Evolutionary conservation across 2,113 vertebrate genomes (phyloP).

Genomic region (Zootoca vivipara): DNA sequence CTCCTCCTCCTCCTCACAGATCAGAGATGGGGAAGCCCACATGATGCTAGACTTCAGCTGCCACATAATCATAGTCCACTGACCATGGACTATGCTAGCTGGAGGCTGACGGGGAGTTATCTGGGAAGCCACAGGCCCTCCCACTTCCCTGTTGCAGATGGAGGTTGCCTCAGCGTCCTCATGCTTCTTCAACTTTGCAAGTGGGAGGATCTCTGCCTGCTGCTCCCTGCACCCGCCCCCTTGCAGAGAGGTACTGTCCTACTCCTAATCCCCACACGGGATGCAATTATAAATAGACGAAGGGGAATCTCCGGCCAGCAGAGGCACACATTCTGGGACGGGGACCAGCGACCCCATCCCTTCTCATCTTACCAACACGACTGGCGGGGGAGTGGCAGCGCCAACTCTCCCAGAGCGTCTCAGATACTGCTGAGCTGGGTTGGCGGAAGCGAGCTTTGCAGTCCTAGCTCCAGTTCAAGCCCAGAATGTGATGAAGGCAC

Average conservation of each 20-base stretch:
- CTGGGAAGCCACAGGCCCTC: too few species aligned
- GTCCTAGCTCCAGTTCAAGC: neutral
- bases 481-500: neutral
- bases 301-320: constrained; percentile 16
- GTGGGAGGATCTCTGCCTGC: neutral
- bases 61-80: neutral
- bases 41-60: neutral
- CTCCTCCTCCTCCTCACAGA: neutral
- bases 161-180: neutral
- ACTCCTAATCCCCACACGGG: neutral
- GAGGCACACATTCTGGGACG: neutral
- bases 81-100: neutral
- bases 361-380: constrained; percentile 33
- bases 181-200: neutral
- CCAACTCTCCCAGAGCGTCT: neutral
- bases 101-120: neutral
- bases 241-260: neutral
- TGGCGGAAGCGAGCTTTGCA: neutral
- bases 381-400: neutral
- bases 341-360: constrained; percentile 16
- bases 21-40: neutral
- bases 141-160: too few species aligned
- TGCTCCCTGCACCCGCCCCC: neutral
- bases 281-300: constrained; percentile 29
- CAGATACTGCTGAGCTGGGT: neutral